Percentiles rank a stretch among this genome's conserved stretches.
These are phyloP conservation scores for Yponomeuta evonymella DNA, from an alignment of 2,888 invertebrate species.

Conservation along the genomic window DNA sequence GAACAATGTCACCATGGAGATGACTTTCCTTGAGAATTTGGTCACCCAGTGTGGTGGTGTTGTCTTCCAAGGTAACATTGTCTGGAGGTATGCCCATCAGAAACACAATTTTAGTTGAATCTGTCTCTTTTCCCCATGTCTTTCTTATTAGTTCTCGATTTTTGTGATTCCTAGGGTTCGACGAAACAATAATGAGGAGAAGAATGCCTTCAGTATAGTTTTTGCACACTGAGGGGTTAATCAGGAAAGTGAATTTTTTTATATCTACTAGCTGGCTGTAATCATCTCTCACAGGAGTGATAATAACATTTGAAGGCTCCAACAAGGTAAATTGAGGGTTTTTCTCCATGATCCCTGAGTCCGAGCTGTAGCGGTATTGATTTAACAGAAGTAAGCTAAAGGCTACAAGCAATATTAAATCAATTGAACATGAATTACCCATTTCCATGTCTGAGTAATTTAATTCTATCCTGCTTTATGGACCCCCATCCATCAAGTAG, in stretches of 20 bases:
- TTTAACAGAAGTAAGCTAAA: not conserved
- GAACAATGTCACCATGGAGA: conserved; percentile 80
- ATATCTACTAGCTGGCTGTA: conserved; percentile 72
- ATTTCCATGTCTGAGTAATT: not conserved
- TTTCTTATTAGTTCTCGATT: conserved; percentile 81
- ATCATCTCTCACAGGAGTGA: conserved; percentile 32
- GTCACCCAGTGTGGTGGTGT: conserved; percentile 36
- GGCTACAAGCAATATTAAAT: not conserved
- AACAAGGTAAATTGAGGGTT: conserved; percentile 42
- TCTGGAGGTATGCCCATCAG: conserved; percentile 76
- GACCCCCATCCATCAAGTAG: too few species aligned
- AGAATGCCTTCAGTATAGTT: conserved; percentile 58
- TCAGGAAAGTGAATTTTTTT: conserved; percentile 77
- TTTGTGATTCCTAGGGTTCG: conserved; percentile 79
- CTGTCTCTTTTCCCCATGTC: conserved; percentile 81
- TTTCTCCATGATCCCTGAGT: not conserved
- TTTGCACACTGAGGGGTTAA: conserved; percentile 75
- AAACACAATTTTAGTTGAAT: conserved; percentile 78
- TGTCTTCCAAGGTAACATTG: conserved; percentile 28
- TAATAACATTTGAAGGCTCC: conserved; percentile 38
- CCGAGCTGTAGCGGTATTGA: not conserved
- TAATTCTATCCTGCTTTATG: too few species aligned
- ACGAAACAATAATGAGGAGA: conserved; percentile 80
- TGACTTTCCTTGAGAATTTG: conserved; percentile 77
- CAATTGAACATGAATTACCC: not conserved